These are phyloP conservation scores for Rhamphomyia laevipes DNA, from an alignment of 2,888 invertebrate species.

Conservation along the genomic window DNA sequence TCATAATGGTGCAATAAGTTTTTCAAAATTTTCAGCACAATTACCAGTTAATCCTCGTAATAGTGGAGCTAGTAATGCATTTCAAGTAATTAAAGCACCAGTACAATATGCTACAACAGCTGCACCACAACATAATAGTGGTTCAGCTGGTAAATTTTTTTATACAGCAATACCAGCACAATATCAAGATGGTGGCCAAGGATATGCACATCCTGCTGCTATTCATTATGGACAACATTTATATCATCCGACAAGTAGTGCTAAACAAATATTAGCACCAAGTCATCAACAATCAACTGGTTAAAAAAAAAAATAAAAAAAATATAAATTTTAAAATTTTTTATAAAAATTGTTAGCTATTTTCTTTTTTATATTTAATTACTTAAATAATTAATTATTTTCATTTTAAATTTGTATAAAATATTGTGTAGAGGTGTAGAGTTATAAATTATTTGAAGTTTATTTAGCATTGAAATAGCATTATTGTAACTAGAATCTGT, in stretches of 20 bases:
- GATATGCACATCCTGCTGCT: constrained; percentile 26
- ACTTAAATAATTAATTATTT: too few relatives aligned
- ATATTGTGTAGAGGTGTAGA: too few relatives aligned
- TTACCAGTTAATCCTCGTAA: not conserved
- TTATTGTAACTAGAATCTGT: too few relatives aligned
- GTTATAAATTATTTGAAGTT: too few relatives aligned
- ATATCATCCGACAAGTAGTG: constrained; percentile 22
- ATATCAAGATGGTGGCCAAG: not conserved
- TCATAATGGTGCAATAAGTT: not conserved
- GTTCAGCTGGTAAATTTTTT: not conserved
- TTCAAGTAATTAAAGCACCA: not conserved
- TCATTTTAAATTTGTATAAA: too few relatives aligned
- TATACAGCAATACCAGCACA: constrained; percentile 15
- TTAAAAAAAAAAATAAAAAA: too few relatives aligned
- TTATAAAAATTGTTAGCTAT: too few relatives aligned
- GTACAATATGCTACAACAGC: not conserved
- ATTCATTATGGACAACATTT: constrained; percentile 31
- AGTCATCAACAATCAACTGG: not conserved
- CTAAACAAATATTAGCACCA: not conserved
- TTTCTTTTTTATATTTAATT: too few relatives aligned
- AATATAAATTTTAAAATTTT: too few relatives aligned
- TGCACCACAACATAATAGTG: not conserved
- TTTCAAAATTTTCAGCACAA: not conserved
- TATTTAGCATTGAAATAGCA: too few relatives aligned
- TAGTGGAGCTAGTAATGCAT: not conserved